Evolutionary conservation across 1,140 invertebrate genomes (phyloP).

Genomic region (Nasonia giraulti): DNA sequence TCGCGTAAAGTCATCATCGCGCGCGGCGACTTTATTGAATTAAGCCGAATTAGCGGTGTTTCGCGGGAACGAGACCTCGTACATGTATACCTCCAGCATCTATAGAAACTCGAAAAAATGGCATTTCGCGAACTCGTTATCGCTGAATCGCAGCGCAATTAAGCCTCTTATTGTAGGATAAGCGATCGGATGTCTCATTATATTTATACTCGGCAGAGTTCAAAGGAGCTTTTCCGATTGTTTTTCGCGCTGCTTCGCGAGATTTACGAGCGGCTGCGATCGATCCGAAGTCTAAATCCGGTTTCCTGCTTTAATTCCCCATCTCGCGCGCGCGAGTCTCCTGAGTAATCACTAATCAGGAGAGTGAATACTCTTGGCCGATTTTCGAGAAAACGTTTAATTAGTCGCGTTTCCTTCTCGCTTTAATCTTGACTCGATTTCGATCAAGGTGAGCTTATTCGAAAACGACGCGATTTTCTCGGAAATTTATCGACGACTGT

Average conservation of each 20-base stretch:
- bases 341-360: not conserved
- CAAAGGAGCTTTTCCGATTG: not conserved
- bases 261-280: not conserved
- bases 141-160: too few relatives aligned
- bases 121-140: too few relatives aligned
- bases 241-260: not conserved
- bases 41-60: not conserved
- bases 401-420: not conserved
- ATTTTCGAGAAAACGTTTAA: not conserved
- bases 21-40: conserved; percentile 7
- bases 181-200: too few relatives aligned
- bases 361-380: not conserved
- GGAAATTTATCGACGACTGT: too few relatives aligned
- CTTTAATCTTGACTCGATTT: not conserved
- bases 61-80: not conserved
- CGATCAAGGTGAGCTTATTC: not conserved
- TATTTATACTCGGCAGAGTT: too few relatives aligned
- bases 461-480: too few relatives aligned
- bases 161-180: not conserved
- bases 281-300: too few relatives aligned
- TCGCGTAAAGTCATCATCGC: not conserved
- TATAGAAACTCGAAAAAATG: too few relatives aligned
- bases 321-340: not conserved
- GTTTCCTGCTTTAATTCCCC: not conserved
- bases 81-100: too few relatives aligned